A percentile compares a stretch with the other conserved stretches of the same genome.
phyloP scores from a whole-genome alignment of 2,113 vertebrate genomes.

The Cisticola juncidis region DNA sequence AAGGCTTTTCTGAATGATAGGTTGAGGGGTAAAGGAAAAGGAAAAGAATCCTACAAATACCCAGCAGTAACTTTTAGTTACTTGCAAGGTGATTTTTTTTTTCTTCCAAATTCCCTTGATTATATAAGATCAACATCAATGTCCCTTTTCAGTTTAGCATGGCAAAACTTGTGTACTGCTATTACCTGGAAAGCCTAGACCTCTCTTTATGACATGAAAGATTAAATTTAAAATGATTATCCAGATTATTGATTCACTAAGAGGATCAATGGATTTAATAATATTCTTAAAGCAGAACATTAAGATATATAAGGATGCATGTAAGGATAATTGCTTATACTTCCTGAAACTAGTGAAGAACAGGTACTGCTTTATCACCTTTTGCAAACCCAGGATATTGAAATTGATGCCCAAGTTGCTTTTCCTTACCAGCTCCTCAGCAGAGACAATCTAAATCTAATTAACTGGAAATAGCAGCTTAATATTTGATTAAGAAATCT shows the following conservation, averaged over 20 bases:
- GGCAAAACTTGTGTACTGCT: neutral
- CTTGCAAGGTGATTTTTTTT: neutral
- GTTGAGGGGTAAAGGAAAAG: neutral
- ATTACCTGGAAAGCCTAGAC: neutral
- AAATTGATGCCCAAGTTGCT: neutral
- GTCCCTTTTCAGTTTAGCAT: slow-evolving; percentile 18
- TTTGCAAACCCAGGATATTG: neutral
- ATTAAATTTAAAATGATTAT: slow-evolving; percentile 59
- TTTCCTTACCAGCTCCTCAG: neutral
- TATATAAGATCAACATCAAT: neutral
- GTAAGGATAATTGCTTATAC: slow-evolving; percentile 14
- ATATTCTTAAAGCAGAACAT: slow-evolving; percentile 24
- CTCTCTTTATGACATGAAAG: slow-evolving; percentile 24
- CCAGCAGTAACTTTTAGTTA: neutral
- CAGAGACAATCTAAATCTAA: neutral
- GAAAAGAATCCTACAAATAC: neutral
- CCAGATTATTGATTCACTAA: slow-evolving; percentile 42
- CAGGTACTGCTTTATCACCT: neutral
- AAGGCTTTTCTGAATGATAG: neutral
- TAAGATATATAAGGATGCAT: neutral
- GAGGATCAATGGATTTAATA: slow-evolving; percentile 63
- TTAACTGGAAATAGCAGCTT: neutral
- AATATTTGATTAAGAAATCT: neutral
- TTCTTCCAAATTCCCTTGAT: neutral
- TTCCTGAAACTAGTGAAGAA: neutral